Base-by-base conservation (phyloP, 2,888 invertebrate species). In the Archips crataeganus region DNA sequence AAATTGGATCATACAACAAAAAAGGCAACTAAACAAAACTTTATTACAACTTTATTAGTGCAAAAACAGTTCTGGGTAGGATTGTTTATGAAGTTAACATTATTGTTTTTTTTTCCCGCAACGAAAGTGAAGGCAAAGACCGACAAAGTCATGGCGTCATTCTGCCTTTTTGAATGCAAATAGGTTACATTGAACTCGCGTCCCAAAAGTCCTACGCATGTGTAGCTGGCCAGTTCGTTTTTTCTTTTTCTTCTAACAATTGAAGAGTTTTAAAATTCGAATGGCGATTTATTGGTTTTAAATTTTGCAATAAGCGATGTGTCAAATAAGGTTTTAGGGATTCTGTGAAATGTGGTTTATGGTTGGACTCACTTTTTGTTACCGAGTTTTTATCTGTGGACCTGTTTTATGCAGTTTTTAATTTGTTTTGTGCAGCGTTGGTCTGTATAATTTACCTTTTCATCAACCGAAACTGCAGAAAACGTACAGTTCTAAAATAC, bases 111-210 rank as follows among this genome's bases (percentile, higher is more conserved):
- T 89, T 87, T 90, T 15, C 4, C n/a, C 15, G n/a, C 83, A 82
- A 86, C 85, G 89, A 92, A 91, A 91, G 90, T 89, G 85, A 83
- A 81, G 79, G 80, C 83, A 83, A 81, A 80, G 79, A 84, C 88
- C 90, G 90, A 84, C 90, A 87, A 90, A 87, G 88, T 89, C 88
- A 84, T 83, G 86, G 78, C 84, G 85, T 86, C 81, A 84, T 79
- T 79, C 80, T 82, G 82, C 85, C 90, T 90, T 91, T 94, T 92
- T 89, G 87, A 87, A 94, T 93, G 92, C 87, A 88, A 94, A 93
- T 92, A 86, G 80, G 91, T 90, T 89, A 88, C 93, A 89, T 86
- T 87, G 92, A 92, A 93, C 91, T 87, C 85, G 79, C 83, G 87
- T 79, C 86, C 85, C 84, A 86, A 85, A 85, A 81, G 86, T 83